phyloP scores from a whole-genome alignment of 2,888 invertebrate genomes.

The Drosophila lutescens region DNA sequence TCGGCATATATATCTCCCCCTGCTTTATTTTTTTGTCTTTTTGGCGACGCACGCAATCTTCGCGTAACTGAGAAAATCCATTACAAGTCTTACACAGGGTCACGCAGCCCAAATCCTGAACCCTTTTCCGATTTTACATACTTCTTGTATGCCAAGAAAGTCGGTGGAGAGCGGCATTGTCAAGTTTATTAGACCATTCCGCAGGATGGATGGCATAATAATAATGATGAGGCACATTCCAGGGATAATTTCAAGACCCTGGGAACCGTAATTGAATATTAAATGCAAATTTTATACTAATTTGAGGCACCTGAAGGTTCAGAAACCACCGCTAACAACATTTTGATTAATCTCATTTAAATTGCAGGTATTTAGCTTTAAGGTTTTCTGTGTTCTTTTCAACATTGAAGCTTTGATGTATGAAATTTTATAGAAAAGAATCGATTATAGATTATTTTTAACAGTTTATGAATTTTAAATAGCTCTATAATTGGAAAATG shows the following conservation, averaged over 20 bases:
- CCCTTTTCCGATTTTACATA: background rate
- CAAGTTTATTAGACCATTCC: slow-evolving; percentile 33
- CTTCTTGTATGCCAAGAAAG: slow-evolving; percentile 10
- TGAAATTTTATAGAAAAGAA: background rate
- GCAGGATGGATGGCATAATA: slow-evolving; percentile 5
- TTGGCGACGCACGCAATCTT: slow-evolving; percentile 62
- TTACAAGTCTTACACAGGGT: slow-evolving; percentile 45
- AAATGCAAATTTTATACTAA: slow-evolving; percentile 13
- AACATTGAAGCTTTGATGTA: background rate
- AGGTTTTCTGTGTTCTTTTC: background rate
- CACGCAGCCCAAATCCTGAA: slow-evolving; percentile 33
- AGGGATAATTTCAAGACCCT: background rate
- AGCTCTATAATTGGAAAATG: background rate
- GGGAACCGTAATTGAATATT: slow-evolving; percentile 31
- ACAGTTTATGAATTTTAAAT: background rate
- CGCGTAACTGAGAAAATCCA: slow-evolving; percentile 67
- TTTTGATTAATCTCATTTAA: slow-evolving; percentile 22
- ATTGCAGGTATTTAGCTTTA: slow-evolving; percentile 4
- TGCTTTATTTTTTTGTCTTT: slow-evolving; percentile 6
- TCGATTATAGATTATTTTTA: background rate
- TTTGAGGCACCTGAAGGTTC: slow-evolving; percentile 1
- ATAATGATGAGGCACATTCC: slow-evolving; percentile 17
- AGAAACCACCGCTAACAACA: slow-evolving; percentile 6
- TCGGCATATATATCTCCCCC: slow-evolving; percentile 9
- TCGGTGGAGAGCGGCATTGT: slow-evolving; percentile 16